Conservation (phyloP, 2,888 invertebrate genomes). For the Nymphalis polychloros region DNA sequence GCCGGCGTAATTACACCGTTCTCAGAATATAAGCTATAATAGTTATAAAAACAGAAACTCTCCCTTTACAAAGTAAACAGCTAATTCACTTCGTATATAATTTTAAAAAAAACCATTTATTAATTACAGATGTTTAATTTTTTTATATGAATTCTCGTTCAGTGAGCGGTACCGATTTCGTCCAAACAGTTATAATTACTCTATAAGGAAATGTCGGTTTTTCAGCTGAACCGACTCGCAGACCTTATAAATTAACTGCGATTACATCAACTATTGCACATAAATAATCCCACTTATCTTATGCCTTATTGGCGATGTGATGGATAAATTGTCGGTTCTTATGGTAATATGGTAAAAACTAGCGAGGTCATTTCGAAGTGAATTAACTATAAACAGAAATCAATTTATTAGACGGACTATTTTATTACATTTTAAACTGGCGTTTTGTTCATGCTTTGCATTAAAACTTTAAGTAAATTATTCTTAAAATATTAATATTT, state of each 20-base stretch:
- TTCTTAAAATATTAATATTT: too few species aligned
- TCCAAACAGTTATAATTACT: conserved; percentile 26
- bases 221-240: conserved; percentile 14
- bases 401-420: not conserved
- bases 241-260: conserved; percentile 29
- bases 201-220: conserved; percentile 27
- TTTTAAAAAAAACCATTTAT: not conserved
- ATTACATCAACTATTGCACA: conserved; percentile 36
- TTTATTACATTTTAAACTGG: not conserved
- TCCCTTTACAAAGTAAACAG: too few species aligned
- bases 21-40: too few species aligned
- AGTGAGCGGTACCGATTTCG: conserved; percentile 28
- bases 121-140: not conserved
- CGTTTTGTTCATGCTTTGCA: not conserved
- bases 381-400: conserved; percentile 14
- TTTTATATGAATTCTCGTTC: not conserved
- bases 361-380: conserved; percentile 24
- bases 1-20: too few species aligned
- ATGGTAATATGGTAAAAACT: conserved; percentile 21
- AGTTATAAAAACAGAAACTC: too few species aligned
- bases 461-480: not conserved
- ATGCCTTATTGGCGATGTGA: conserved; percentile 32
- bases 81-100: not conserved
- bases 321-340: conserved; percentile 34
- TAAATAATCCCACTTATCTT: conserved; percentile 35